Evolutionary conservation across 2,113 vertebrate genomes (phyloP), one percentile per base, ranked within the genome.

Genomic region (Anser cygnoides): DNA sequence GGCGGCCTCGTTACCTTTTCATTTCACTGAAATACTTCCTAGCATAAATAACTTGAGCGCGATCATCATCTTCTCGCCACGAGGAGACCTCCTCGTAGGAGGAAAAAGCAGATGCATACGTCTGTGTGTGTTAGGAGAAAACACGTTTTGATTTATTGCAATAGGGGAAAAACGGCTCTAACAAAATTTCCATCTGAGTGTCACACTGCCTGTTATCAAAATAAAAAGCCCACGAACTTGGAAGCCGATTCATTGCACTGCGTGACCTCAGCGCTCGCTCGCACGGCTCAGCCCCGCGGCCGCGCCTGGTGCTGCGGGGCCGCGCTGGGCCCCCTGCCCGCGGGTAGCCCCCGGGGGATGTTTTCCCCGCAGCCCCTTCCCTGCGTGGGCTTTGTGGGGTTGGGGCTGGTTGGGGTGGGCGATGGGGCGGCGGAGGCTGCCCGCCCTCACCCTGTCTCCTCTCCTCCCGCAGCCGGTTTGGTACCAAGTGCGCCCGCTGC

Each of bases 401-500:
- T 15, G 31, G 70, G 70, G 74, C 15, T 44, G 67, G 9, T n/a
- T 0, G 3, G 72, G 43, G 15, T 1, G 13, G 46, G 50, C 0
- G 1, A 13, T 1, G 44, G 65, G 82, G 39, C 0, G 2, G 62
- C 44, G 46, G 74, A 19, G 28, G 39, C 0, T 72, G 68, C 37
- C 70, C 41, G 29, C 23, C 25, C 44, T 94, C 70, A 58, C 33
- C 13, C 22, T 39, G 39, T 41, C n/a, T 78, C 12, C n/a, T 77
- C 79, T 81, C 89, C 84, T 87, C 95, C 98, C 66, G 43, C 98
- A 99, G 99, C 98, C 99, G 99, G 97, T 99, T 99, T 95, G 99
- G 99, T 98, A 99, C 99, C 63, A 99, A 99, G 98, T 99, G 99
- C 29, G 99, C 99, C 75, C 98, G 99, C 79, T 99, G 99, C 10